These are phyloP conservation scores for Pheosia gnoma DNA, from an alignment of 2,888 invertebrate species.

Conservation along the genomic window DNA sequence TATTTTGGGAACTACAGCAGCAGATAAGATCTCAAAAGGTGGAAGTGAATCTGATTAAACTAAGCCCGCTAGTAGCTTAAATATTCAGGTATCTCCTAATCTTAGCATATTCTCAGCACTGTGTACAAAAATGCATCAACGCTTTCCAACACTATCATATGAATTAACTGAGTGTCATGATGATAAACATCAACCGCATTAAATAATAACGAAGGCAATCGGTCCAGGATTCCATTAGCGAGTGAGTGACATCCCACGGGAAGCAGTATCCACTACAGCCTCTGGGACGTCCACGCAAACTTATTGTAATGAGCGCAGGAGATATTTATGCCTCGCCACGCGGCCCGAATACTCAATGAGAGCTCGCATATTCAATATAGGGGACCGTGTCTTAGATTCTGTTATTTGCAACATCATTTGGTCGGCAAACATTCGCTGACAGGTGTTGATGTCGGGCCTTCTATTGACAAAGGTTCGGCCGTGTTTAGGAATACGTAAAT, in stretches of 20 bases:
- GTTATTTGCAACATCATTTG: conserved; percentile 62
- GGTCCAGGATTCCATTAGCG: conserved; percentile 74
- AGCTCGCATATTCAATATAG: conserved; percentile 25
- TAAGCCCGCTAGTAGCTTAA: too few relatives aligned
- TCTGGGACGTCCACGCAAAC: conserved; percentile 69
- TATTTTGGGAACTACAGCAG: too few relatives aligned
- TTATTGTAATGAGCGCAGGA: conserved; percentile 80
- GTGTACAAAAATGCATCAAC: too few relatives aligned
- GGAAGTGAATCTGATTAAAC: too few relatives aligned
- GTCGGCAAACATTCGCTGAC: conserved; percentile 61
- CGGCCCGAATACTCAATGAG: conserved; percentile 78
- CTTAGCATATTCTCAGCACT: too few relatives aligned
- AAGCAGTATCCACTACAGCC: conserved; percentile 65
- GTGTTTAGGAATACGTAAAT: conserved; percentile 52
- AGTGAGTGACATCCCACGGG: conserved; percentile 75
- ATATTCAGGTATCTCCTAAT: too few relatives aligned
- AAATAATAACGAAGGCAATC: conserved; percentile 64
- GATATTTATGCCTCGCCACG: conserved; percentile 80
- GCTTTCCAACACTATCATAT: neutral
- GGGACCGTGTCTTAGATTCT: conserved; percentile 33
- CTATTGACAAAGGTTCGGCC: conserved; percentile 56
- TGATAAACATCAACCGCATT: conserved; percentile 33
- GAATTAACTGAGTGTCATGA: conserved; percentile 14
- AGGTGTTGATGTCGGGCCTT: conserved; percentile 64
- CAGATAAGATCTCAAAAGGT: too few relatives aligned